phyloP scores from a whole-genome alignment of 2,113 vertebrate genomes.

The Ornithorhynchus anatinus region DNA sequence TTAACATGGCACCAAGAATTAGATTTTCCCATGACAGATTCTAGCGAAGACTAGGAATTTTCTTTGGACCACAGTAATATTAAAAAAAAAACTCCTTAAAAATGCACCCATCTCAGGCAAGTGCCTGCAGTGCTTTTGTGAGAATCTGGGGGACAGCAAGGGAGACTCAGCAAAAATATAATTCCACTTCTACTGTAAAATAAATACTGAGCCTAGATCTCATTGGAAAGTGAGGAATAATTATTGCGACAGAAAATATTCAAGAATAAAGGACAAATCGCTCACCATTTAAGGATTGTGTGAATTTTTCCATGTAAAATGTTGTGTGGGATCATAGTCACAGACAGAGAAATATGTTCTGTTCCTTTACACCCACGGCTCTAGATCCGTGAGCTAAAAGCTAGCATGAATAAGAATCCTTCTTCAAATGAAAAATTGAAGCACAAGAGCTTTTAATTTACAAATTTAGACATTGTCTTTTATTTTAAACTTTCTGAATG shows the following conservation, averaged over 20 bases:
- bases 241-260: conserved; percentile 22
- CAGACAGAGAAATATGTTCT: conserved; percentile 73
- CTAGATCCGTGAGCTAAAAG: conserved; percentile 62
- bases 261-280: conserved; percentile 25
- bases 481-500: no score
- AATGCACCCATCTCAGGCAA: no score
- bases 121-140: no score
- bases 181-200: background rate
- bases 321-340: conserved; percentile 70
- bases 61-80: no score
- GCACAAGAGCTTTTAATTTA: background rate
- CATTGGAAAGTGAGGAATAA: background rate
- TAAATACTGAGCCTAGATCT: conserved; percentile 5
- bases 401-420: conserved; percentile 65
- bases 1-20: no score
- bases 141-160: no score
- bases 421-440: conserved; percentile 65
- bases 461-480: conserved; percentile 7
- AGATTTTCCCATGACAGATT: no score
- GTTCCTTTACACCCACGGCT: conserved; percentile 69
- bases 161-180: no score
- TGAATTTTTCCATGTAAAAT: conserved; percentile 65
- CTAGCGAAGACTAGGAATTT: no score
- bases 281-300: conserved; percentile 55
- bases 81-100: no score